Percentiles rank a stretch among this genome's conserved stretches.
phyloP scores from a whole-genome alignment of 2,888 invertebrate species.

The Volucella bombylans region DNA sequence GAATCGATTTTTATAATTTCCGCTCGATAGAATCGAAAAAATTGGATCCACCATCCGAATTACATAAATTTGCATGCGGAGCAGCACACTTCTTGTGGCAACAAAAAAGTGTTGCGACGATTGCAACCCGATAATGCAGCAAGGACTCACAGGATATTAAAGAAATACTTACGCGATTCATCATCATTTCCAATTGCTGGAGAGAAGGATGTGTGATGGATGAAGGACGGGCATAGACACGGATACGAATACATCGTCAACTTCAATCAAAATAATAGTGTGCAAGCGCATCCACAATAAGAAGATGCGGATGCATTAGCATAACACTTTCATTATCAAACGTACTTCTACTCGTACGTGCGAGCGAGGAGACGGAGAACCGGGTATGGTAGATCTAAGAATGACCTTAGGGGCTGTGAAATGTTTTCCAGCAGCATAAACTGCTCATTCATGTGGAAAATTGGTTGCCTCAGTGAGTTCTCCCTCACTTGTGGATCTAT shows the following conservation, averaged over 20 bases:
- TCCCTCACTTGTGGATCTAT: background rate
- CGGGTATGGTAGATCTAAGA: no score
- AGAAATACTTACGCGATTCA: constrained; percentile 30
- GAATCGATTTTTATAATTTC: constrained; percentile 60
- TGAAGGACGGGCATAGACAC: no score
- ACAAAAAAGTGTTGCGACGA: constrained; percentile 30
- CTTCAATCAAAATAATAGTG: constrained; percentile 16
- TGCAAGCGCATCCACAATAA: background rate
- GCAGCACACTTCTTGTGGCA: background rate
- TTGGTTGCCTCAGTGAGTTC: constrained; percentile 42
- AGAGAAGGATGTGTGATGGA: background rate
- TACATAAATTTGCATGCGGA: background rate
- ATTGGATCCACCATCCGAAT: constrained; percentile 41
- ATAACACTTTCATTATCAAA: background rate
- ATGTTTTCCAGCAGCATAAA: constrained; percentile 49
- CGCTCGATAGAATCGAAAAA: constrained; percentile 49
- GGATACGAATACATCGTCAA: background rate
- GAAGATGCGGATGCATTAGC: constrained; percentile 2
- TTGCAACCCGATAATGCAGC: background rate
- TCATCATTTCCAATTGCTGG: constrained; percentile 1
- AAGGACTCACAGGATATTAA: constrained; percentile 52
- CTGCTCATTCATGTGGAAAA: constrained; percentile 50
- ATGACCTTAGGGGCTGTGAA: constrained; percentile 41
- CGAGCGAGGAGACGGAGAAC: no score
- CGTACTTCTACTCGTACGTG: no score